Conservation (phyloP, 2,113 vertebrate genomes). For the Aspiorhynchus laticeps region DNA sequence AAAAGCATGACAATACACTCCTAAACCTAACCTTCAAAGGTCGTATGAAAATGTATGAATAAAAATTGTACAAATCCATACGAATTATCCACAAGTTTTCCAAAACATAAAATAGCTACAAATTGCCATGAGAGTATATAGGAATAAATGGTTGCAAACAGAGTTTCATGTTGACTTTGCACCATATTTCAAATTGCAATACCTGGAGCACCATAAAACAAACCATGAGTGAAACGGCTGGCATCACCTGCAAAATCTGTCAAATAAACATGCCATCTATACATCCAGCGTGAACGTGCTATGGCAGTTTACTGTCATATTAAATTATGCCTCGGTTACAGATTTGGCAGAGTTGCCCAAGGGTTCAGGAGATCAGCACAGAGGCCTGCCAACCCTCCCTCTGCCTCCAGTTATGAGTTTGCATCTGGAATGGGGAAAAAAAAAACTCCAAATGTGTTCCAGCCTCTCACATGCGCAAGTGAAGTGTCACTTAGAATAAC, state of each 20-base stretch:
- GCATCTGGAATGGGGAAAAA: neutral
- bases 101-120: neutral
- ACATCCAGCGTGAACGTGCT: neutral
- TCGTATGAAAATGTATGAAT: too few species aligned
- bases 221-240: neutral
- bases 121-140: neutral
- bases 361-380: neutral
- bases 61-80: neutral
- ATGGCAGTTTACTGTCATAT: slow-evolving; percentile 34
- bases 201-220: neutral
- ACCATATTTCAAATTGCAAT: neutral
- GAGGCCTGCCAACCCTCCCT: neutral
- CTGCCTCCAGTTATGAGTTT: slow-evolving; percentile 25
- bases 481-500: neutral
- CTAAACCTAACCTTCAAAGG: too few species aligned
- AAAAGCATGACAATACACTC: too few species aligned
- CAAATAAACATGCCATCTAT: slow-evolving; percentile 7
- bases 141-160: neutral
- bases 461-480: slow-evolving; percentile 3
- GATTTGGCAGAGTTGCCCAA: slow-evolving; percentile 1
- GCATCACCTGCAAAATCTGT: slow-evolving; percentile 21
- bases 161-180: neutral
- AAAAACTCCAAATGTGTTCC: neutral
- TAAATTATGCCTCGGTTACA: slow-evolving; percentile 6
- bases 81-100: neutral